Base-by-base conservation (phyloP, 2,888 invertebrate genomes). In the Gymnosoma rotundatum region DNA sequence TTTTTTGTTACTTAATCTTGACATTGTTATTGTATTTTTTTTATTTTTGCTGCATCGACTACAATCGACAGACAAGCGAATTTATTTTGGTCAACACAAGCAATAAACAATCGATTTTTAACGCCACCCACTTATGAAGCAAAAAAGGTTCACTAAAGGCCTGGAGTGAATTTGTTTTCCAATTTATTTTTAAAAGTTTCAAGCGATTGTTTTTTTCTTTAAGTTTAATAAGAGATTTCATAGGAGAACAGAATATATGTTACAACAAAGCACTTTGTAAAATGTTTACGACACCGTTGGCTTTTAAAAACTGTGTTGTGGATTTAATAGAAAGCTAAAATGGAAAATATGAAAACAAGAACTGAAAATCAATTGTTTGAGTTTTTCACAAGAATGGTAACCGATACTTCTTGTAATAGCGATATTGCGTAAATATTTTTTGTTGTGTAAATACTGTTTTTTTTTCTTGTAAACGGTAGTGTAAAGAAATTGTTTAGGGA, bases 71-170 rank as follows among this genome's bases (percentile, higher is more conserved):
- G 14, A 18, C 20, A 10, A 16, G 7, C 45, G 16, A 48, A 6
- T 16, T 16, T 48, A 48, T 52, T 52, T 18, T 52, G 18, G 8
- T 52, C 9, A 52, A 52, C 18, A 20, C 18, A 52, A 52, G 50
- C 72, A 60, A 70, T 60, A 72, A 70, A 60, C 50, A 20, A 36
- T 32, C 20, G 32, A 60, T 60, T 70, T 32, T 72, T 36, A 16
- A 14, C 25, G 32, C 60, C 60, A 48, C 60, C 58, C 36, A 36
- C 50, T 50, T 42, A 10, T 36, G 12, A 21, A 45, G 10, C 21
- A 45, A 45, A 60, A 70, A 18, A 32, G 16, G 16, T 48, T 10
- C 4, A 42, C 16, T 20, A 16, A 36, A 60, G 36, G 72, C 72
- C 72, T 60, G 48, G 36, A 25, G 60, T 9, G 9, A 50, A 36